Conservation (phyloP, 2,113 vertebrate genomes). For the Vanacampus margaritifer region DNA sequence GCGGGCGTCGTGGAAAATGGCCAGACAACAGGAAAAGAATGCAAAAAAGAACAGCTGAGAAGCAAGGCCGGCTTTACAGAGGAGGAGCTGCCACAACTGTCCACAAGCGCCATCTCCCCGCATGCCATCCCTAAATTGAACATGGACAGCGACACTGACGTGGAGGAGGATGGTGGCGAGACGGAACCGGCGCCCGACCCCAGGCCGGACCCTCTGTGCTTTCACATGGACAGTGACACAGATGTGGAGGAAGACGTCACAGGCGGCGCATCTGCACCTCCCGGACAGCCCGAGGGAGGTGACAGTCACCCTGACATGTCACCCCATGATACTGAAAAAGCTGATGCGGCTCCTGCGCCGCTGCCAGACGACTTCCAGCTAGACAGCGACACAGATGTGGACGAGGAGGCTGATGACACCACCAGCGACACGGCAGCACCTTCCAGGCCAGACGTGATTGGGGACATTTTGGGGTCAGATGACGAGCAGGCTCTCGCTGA, state of each 20-base stretch:
- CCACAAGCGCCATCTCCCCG: slow-evolving; percentile 2
- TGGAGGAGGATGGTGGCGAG: slow-evolving; percentile 48
- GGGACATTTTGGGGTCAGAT: slow-evolving; percentile 32
- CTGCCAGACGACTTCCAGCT: slow-evolving; percentile 39
- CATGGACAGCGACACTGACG: slow-evolving; percentile 66
- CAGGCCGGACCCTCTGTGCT: slow-evolving; percentile 19
- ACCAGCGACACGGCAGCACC: slow-evolving; percentile 14
- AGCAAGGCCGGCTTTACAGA: slow-evolving; percentile 6
- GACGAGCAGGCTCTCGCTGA: slow-evolving; percentile 26
- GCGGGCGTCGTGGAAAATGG: slow-evolving; percentile 12
- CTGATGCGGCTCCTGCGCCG: slow-evolving; percentile 2
- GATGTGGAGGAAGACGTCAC: slow-evolving; percentile 48
- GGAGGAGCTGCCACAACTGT: slow-evolving; percentile 8
- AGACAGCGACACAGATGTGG: slow-evolving; percentile 70
- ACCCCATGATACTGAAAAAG: slow-evolving; percentile 8
- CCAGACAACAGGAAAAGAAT: slow-evolving; percentile 1
- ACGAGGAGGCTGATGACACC: slow-evolving; percentile 42
- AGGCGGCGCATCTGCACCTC: neutral
- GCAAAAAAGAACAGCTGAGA: slow-evolving; percentile 9
- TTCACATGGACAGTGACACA: slow-evolving; percentile 68
- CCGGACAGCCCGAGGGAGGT: slow-evolving; percentile 23
- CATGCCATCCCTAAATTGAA: slow-evolving; percentile 38
- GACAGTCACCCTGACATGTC: slow-evolving; percentile 61
- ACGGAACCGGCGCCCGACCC: slow-evolving; percentile 8
- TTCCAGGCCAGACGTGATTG: slow-evolving; percentile 22